These are phyloP conservation scores for Herpetotheres cachinnans DNA, from an alignment of 2,113 vertebrate genomes.

Conservation along the genomic window DNA sequence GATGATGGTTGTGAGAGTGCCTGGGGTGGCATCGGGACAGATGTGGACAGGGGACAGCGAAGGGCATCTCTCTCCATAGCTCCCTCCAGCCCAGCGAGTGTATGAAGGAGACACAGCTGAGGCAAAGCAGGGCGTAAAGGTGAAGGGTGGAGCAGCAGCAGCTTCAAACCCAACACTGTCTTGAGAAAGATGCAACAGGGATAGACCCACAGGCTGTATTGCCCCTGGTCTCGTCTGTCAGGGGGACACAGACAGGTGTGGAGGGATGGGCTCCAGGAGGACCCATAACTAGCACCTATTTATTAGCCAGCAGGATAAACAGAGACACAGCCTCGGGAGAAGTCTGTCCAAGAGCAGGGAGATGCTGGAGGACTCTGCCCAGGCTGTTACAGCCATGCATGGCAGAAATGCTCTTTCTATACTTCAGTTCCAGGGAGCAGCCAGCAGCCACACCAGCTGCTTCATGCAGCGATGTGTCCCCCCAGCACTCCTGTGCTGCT, in stretches of 20 bases:
- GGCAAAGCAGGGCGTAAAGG: not conserved
- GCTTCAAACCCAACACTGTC: not conserved
- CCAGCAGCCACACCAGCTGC: not conserved
- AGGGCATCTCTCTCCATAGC: not conserved
- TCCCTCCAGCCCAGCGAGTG: not conserved
- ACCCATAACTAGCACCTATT: not conserved
- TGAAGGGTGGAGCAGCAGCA: not conserved
- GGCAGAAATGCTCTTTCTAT: not conserved
- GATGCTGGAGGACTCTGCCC: not conserved
- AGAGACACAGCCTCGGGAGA: not conserved
- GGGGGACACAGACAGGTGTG: not conserved
- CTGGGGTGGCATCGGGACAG: not conserved
- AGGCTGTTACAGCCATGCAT: rapidly evolving
- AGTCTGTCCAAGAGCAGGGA: not conserved
- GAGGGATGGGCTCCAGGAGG: not conserved
- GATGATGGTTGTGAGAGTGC: not conserved
- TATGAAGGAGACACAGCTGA: not conserved
- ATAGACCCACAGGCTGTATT: not conserved
- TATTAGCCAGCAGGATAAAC: not conserved
- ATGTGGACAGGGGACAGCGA: not conserved
- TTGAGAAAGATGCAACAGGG: not conserved
- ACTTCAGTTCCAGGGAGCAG: not conserved
- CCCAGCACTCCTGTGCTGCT: not conserved
- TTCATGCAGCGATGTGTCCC: not conserved
- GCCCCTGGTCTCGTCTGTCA: too few species aligned